Conservation (phyloP, 2,113 vertebrate genomes). For the Felis chaus region DNA sequence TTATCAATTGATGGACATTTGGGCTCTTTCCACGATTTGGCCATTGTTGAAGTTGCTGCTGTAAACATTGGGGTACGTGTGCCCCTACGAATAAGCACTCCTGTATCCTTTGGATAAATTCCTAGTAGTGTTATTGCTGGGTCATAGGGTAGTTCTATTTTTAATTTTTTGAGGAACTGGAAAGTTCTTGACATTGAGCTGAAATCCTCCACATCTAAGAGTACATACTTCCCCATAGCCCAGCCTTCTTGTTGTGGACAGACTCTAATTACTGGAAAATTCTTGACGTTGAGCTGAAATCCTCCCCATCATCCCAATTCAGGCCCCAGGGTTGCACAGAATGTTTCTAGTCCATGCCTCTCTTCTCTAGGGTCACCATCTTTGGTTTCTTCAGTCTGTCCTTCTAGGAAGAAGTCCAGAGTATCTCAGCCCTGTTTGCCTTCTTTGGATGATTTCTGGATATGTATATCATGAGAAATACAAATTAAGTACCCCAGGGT, state of each 20-base stretch:
- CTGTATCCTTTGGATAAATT: too few species aligned
- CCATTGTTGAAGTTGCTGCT: too few species aligned
- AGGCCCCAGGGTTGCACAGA: background rate
- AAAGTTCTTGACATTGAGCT: too few species aligned
- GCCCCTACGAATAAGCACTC: too few species aligned
- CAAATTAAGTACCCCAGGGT: fast-evolving
- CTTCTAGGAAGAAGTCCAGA: background rate
- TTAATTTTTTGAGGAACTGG: too few species aligned
- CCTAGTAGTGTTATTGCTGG: too few species aligned
- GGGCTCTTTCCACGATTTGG: too few species aligned
- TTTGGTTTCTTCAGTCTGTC: background rate
- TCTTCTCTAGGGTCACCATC: background rate
- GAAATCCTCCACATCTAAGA: background rate
- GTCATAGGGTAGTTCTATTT: too few species aligned
- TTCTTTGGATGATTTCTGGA: background rate
- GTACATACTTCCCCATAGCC: background rate
- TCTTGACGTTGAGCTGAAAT: background rate
- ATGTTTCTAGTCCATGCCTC: background rate
- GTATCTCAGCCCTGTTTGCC: fast-evolving
- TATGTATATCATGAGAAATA: fast-evolving
- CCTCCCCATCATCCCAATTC: background rate
- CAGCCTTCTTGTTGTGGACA: background rate
- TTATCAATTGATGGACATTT: too few species aligned
- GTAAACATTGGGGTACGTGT: too few species aligned
- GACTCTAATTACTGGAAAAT: background rate